These are phyloP conservation scores for Oriolus oriolus DNA, from an alignment of 2,113 vertebrate genomes.

Conservation along the genomic window DNA sequence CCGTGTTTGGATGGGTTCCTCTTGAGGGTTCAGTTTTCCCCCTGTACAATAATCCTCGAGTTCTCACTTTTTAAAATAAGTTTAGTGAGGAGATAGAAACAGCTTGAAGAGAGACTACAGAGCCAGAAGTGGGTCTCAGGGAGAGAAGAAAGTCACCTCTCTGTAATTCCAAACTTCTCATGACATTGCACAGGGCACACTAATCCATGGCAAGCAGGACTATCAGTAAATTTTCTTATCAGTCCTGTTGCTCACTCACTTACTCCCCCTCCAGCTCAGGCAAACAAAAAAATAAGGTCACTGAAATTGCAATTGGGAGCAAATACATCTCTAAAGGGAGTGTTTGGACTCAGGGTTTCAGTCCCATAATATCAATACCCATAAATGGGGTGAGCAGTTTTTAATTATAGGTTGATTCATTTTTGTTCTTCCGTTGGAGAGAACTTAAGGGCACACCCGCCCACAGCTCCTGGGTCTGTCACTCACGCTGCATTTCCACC, in stretches of 20 bases:
- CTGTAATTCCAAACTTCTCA: neutral
- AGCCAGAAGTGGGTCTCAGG: neutral
- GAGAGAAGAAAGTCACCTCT: neutral
- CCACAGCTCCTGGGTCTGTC: neutral
- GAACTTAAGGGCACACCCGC: neutral
- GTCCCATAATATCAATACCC: neutral
- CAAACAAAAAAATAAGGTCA: neutral
- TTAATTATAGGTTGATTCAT: neutral
- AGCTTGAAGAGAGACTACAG: neutral
- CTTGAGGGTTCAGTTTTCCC: neutral
- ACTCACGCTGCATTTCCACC: neutral
- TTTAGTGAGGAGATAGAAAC: neutral
- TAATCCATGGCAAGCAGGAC: neutral
- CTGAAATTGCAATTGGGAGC: neutral
- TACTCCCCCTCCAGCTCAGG: neutral
- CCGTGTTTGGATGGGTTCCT: accelerated
- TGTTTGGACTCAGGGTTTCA: neutral
- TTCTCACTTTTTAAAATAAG: neutral
- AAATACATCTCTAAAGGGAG: neutral
- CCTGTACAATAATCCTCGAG: neutral
- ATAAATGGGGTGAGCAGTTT: neutral
- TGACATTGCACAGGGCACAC: neutral
- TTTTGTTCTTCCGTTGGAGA: neutral
- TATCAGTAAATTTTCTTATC: neutral
- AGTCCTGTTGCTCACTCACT: neutral